Conservation (phyloP, 2,797 vertebrate genomes). For the Bucorvus abyssinicus region DNA sequence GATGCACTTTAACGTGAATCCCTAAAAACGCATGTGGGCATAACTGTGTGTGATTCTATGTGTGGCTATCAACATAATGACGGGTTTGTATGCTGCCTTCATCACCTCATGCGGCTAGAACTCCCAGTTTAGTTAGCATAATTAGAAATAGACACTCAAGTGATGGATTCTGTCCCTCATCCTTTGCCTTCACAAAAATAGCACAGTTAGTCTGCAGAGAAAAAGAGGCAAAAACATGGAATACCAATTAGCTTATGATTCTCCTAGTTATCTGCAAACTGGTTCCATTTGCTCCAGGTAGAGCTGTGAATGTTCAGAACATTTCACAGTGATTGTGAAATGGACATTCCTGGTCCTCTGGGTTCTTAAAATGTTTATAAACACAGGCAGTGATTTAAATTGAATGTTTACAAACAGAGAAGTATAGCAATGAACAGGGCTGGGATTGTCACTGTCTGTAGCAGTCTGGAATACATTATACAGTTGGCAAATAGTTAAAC, state of each 20-base stretch:
- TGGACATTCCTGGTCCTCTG: not conserved
- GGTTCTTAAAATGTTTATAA: not conserved
- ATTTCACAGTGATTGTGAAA: not conserved
- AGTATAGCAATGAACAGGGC: not conserved
- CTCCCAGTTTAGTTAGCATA: conserved; percentile 25
- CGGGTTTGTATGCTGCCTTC: conserved; percentile 32
- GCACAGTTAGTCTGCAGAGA: not conserved
- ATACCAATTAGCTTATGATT: not conserved
- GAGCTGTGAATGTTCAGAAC: not conserved
- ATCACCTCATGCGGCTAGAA: conserved; percentile 36
- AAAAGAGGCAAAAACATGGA: not conserved
- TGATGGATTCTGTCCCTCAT: conserved; percentile 6
- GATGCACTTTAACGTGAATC: not conserved
- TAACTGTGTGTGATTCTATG: conserved; percentile 14
- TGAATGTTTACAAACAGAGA: not conserved
- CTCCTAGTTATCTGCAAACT: not conserved
- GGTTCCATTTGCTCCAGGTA: not conserved
- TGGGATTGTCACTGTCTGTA: not conserved
- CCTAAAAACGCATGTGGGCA: not conserved
- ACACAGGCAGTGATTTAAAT: not conserved
- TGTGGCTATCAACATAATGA: not conserved
- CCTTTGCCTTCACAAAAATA: conserved; percentile 11
- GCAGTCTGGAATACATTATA: not conserved
- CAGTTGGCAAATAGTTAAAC: not conserved
- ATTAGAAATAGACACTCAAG: conserved; percentile 31